phyloP scores from a whole-genome alignment of 2,797 vertebrate genomes.

The Alectoris magna region DNA sequence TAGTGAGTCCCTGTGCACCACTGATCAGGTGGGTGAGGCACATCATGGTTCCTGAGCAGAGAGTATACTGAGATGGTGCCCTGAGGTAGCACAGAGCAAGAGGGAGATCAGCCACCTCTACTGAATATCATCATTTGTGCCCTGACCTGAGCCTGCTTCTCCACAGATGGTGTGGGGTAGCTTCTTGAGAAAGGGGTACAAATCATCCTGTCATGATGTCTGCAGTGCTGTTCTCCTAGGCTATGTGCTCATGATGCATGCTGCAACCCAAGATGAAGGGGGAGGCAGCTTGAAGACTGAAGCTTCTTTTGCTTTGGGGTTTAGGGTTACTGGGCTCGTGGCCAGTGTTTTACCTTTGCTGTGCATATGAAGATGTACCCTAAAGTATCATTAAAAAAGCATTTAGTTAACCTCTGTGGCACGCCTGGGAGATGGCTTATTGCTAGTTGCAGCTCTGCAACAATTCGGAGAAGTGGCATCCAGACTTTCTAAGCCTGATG shows the following conservation, averaged over 20 bases:
- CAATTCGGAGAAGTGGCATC: background rate
- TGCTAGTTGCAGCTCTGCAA: background rate
- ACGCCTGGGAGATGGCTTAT: rapidly evolving
- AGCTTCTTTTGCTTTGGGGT: background rate
- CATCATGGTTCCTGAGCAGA: background rate
- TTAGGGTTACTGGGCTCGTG: background rate
- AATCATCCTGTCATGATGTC: rapidly evolving
- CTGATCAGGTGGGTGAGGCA: background rate
- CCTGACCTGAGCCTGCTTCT: background rate
- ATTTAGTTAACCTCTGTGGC: background rate
- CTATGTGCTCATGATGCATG: background rate
- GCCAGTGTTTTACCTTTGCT: background rate
- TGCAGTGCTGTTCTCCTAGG: background rate
- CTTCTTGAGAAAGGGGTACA: background rate
- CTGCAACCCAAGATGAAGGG: background rate
- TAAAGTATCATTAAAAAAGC: background rate
- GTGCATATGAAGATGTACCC: background rate
- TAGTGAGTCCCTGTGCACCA: background rate
- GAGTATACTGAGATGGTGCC: background rate
- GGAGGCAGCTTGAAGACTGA: background rate
- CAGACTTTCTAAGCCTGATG: background rate
- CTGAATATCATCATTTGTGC: background rate
- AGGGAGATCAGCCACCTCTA: background rate
- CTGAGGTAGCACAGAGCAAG: background rate
- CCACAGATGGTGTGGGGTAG: rapidly evolving